Conservation (phyloP, 1,140 invertebrate species). For the Brachionus calyciflorus region DNA sequence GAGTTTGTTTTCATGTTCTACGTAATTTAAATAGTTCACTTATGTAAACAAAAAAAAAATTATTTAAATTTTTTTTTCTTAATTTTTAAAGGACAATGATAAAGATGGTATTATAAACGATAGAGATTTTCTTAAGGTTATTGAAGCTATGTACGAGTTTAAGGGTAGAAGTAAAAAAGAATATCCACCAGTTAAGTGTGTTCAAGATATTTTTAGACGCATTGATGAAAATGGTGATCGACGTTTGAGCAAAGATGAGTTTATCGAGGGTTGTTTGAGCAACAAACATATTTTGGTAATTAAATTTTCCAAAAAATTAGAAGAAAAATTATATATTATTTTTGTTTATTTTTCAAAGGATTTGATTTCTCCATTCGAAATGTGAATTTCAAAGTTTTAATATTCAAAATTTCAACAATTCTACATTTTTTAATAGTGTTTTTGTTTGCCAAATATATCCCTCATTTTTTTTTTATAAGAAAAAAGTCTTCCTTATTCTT, state of each 20-base stretch:
- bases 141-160: slow-evolving; percentile 45
- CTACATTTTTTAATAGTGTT: too few species aligned
- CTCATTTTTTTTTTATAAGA: too few species aligned
- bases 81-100: slow-evolving; percentile 8
- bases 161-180: slow-evolving; percentile 43
- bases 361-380: slow-evolving; percentile 45
- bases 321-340: not conserved
- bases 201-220: slow-evolving; percentile 39
- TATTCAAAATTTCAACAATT: not conserved
- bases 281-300: slow-evolving; percentile 42
- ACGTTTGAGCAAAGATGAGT: slow-evolving; percentile 44
- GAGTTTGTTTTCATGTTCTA: slow-evolving; percentile 46
- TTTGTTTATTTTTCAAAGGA: too few species aligned
- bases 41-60: too few species aligned
- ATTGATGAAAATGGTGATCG: slow-evolving; percentile 45
- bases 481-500: too few species aligned
- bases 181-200: slow-evolving; percentile 40
- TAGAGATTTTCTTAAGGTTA: slow-evolving; percentile 41
- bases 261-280: slow-evolving; percentile 42
- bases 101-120: slow-evolving; percentile 46
- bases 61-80: too few species aligned
- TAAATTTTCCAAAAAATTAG: not conserved
- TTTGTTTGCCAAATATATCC: too few species aligned
- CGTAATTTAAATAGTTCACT: not conserved
- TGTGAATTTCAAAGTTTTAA: not conserved